Evolutionary conservation across 2,113 vertebrate species (phyloP).

Genomic region (Rattus rattus): DNA sequence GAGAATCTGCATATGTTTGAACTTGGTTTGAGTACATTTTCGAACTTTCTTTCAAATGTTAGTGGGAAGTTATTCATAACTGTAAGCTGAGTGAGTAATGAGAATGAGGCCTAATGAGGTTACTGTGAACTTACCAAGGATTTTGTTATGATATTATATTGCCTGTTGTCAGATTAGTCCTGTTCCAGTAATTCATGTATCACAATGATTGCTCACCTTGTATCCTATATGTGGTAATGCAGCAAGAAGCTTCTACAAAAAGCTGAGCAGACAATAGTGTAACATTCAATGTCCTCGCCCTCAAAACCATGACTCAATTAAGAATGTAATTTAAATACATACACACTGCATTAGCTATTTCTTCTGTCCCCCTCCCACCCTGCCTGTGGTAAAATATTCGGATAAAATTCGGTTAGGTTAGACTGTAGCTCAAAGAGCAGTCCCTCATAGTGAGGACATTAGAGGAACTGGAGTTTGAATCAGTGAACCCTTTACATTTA

Average conservation of each 20-base stretch:
- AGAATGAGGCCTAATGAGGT: not conserved
- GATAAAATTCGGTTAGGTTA: not conserved
- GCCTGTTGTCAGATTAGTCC: not conserved
- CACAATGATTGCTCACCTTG: not conserved
- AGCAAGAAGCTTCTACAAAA: not conserved
- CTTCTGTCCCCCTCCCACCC: accelerated
- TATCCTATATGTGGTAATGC: not conserved
- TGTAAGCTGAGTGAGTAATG: not conserved
- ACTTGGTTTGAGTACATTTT: not conserved
- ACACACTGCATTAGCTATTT: not conserved
- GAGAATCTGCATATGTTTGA: not conserved
- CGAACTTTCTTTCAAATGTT: not conserved
- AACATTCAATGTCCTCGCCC: not conserved
- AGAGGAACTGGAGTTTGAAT: not conserved
- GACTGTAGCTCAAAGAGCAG: not conserved
- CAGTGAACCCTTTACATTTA: not conserved
- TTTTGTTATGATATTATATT: not conserved
- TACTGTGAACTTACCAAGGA: not conserved
- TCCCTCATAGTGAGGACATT: not conserved
- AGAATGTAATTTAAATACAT: not conserved
- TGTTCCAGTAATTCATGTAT: not conserved
- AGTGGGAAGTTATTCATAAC: not conserved
- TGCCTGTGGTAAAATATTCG: not conserved
- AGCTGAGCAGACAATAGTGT: not conserved
- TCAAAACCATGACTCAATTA: not conserved